Evolutionary conservation across 2,888 invertebrate species (phyloP).

Genomic region (Drosophila colorata): DNA sequence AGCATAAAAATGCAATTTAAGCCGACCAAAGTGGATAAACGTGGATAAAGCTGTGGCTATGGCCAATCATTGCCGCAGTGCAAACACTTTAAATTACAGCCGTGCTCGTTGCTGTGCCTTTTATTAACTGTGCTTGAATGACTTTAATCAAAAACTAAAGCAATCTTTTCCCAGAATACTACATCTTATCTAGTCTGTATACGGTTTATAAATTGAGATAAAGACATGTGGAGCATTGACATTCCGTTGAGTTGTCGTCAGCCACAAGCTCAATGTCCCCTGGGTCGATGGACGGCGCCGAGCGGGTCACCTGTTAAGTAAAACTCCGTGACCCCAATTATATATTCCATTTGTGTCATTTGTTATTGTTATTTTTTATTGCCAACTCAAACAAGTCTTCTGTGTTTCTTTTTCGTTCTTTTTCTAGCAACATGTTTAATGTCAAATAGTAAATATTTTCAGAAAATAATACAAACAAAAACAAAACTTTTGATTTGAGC

Average conservation of each 20-base stretch:
- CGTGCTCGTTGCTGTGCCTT: no score
- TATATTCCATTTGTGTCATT: neutral
- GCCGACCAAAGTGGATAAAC: conserved; percentile 6
- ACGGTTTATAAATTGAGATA: neutral
- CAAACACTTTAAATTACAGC: conserved; percentile 37
- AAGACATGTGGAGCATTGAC: conserved; percentile 15
- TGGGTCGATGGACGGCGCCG: neutral
- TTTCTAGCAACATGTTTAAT: neutral
- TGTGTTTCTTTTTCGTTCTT: neutral
- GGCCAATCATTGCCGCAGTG: conserved; percentile 35
- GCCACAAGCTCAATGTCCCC: neutral
- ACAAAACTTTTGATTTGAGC: no score
- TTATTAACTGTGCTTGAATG: neutral
- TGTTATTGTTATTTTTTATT: neutral
- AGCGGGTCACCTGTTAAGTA: neutral
- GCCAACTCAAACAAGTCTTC: neutral
- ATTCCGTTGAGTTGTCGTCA: conserved; percentile 8
- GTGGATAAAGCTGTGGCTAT: neutral
- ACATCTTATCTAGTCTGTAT: no score
- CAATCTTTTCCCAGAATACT: neutral
- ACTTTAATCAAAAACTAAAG: neutral
- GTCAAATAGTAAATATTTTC: no score
- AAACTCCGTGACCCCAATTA: neutral
- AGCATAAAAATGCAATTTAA: conserved; percentile 32
- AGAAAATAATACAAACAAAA: no score